Evolutionary conservation across 1,140 invertebrate species (phyloP).

Genomic region (Anagrus nilaparvatae): DNA sequence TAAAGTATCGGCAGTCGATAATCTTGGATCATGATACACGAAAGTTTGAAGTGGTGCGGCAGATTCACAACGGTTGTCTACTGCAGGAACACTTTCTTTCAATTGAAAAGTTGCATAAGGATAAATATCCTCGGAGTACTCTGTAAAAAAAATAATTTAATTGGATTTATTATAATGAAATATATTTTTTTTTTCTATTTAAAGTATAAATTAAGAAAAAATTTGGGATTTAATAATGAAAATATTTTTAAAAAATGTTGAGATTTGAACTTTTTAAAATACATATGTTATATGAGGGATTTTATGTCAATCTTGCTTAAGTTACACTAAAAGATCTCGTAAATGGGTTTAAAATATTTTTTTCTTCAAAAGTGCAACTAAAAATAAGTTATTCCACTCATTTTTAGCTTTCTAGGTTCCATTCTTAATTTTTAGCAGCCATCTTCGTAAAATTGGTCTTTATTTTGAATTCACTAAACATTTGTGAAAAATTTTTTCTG

Average conservation of each 20-base stretch:
- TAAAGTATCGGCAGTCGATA: constrained; percentile 45
- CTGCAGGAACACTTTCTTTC: constrained; percentile 63
- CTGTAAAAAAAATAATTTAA: no score
- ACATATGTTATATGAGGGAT: not conserved
- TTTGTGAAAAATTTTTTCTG: no score
- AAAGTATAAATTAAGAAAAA: constrained; percentile 1
- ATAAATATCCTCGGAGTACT: constrained; percentile 84
- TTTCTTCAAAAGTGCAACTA: no score
- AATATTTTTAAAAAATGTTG: not conserved
- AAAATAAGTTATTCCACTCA: no score
- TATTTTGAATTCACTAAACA: no score
- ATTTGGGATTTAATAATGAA: not conserved
- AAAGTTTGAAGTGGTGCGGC: constrained; percentile 80
- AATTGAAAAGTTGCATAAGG: constrained; percentile 85
- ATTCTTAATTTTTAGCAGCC: no score
- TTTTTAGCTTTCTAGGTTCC: no score
- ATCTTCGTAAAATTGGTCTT: no score
- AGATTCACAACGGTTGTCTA: constrained; percentile 80
- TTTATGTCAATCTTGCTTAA: not conserved
- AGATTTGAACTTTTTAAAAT: constrained; percentile 1
- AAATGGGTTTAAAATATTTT: no score
- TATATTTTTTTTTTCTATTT: constrained; percentile 4
- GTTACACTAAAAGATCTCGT: no score
- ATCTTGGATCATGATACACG: constrained; percentile 71
- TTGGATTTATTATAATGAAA: no score